Percentiles rank a stretch among this genome's conserved stretches.
phyloP scores from a whole-genome alignment of 2,113 vertebrate genomes.

The Gavialis gangeticus region DNA sequence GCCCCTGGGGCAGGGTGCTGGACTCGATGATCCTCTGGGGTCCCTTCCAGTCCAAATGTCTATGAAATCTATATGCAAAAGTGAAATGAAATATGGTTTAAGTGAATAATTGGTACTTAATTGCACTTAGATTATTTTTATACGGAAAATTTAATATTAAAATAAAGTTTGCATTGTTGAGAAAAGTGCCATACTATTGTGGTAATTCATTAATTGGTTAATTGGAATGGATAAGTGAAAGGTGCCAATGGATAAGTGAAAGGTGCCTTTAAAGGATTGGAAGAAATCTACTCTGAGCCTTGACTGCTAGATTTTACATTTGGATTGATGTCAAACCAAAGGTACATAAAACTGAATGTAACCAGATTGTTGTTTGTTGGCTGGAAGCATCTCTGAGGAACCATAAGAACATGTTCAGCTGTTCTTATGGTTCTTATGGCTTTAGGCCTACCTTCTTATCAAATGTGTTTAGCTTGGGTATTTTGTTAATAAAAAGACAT shows the following conservation, averaged over 20 bases:
- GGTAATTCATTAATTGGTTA: neutral
- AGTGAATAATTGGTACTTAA: neutral
- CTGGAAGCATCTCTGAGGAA: neutral
- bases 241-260: neutral
- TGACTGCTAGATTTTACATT: neutral
- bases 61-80: neutral
- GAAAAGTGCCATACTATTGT: neutral
- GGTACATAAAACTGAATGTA: neutral
- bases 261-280: neutral
- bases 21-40: too few relatives aligned
- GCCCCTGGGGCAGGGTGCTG: too few relatives aligned
- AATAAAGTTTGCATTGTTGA: neutral
- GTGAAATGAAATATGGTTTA: slow-evolving; percentile 2
- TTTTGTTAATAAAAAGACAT: neutral
- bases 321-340: neutral
- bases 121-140: neutral
- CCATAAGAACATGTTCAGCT: neutral
- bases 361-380: neutral
- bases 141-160: neutral
- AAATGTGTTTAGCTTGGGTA: neutral
- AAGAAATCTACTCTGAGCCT: neutral
- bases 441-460: neutral
- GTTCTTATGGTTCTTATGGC: neutral
- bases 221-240: neutral
- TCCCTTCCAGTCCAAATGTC: too few relatives aligned